Base-by-base conservation (phyloP, 2,113 vertebrate genomes). In the Dolichallabes microphthalmus region DNA sequence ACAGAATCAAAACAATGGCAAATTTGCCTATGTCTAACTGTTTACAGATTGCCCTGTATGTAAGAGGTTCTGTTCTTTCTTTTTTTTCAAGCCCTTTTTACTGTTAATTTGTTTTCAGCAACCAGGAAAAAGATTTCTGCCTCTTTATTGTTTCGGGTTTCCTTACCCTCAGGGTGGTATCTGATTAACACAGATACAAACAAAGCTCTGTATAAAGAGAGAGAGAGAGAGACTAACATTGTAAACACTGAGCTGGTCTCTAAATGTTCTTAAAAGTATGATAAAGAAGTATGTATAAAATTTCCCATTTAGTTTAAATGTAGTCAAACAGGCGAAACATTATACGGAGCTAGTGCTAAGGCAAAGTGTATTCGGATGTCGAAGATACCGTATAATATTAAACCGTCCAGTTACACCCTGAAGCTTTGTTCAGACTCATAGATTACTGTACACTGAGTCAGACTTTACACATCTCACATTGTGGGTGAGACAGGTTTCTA, bases 71-170 rank as follows among this genome's bases (percentile, higher is more conserved):
- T 27, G 27, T 75, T 45, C 20, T 60, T 19, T 17, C 58, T 78
- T 78, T 22, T 32, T 61, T n/a, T 63, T 19, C 52, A 39, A 25
- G 10, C 0, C 30, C 22, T 8, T 79, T 79, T 57, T 63, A 79
- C 27, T 12, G 15, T 45, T 79, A 53, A 25, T 57, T 61, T 57
- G 83, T 57, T 79, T 85, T 32, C 75, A 69, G 83, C 63, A 79
- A 85, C 50, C 10, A 2, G 75, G 60, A 79, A 77, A 53, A 58
- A 68, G 83, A 85, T 35, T 64, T 85, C 64, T 79, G 50, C 75
- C 75, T 27, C 74, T 30, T 79, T 79, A 79, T 85, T 85, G 83
- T 85, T 79, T 79, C 53, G 4, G 75, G 61, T 79, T 85, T 85
- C 83, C 83, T 85, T 76, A 68, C 61, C 61, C 63, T 68, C 61